phyloP scores from a whole-genome alignment of 1,140 invertebrate genomes.

The Cryptotermes secundus region DNA sequence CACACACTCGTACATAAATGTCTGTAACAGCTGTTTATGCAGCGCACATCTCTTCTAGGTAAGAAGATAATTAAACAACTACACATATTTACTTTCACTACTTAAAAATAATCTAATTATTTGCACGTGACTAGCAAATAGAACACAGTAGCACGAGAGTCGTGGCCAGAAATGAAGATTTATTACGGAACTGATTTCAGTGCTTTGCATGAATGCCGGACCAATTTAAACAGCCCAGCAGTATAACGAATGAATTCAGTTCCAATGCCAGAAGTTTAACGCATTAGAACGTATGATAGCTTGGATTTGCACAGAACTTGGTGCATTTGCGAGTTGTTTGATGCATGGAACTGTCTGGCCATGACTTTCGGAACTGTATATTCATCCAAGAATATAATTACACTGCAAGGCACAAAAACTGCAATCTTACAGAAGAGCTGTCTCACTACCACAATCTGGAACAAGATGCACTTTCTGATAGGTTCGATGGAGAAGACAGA shows the following conservation, averaged over 20 bases:
- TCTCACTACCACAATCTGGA: neutral
- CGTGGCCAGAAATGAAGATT: neutral
- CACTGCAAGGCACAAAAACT: neutral
- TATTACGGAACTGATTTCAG: neutral
- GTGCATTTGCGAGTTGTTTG: neutral
- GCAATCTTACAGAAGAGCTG: neutral
- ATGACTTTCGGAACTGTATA: neutral
- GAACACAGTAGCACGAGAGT: neutral
- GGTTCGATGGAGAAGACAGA: too few species aligned
- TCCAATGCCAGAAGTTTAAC: neutral
- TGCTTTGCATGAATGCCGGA: neutral
- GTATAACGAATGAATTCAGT: neutral
- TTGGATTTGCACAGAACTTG: neutral
- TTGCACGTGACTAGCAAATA: neutral
- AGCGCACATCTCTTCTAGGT: too few species aligned
- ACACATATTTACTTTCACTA: too few species aligned
- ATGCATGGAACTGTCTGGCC: neutral
- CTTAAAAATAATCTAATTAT: too few species aligned
- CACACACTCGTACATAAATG: too few species aligned
- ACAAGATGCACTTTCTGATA: too few species aligned
- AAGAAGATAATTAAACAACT: too few species aligned
- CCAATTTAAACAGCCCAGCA: accelerated
- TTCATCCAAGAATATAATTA: constrained; percentile 10
- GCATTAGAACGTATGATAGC: neutral
- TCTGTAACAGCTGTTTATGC: too few species aligned